A percentile compares a stretch with the other conserved stretches of the same genome.
Evolutionary conservation across 2,113 vertebrate genomes (phyloP).

Genomic region (Pluvialis apricaria): DNA sequence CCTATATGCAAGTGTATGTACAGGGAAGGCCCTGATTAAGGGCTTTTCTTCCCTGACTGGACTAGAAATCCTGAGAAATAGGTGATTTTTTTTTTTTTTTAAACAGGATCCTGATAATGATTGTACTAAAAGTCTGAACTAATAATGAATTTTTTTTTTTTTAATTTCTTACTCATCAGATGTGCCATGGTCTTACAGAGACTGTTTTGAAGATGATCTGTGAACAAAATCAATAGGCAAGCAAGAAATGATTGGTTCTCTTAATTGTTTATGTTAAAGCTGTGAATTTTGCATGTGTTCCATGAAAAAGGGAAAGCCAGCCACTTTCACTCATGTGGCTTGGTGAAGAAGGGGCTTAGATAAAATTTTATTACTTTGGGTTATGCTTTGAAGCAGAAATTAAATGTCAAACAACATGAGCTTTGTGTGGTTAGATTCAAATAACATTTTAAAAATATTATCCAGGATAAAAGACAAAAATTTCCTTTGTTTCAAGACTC

Average conservation of each 20-base stretch:
- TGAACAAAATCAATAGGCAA: neutral
- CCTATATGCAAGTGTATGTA: neutral
- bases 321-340: neutral
- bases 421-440: neutral
- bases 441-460: neutral
- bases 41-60: neutral
- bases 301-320: neutral
- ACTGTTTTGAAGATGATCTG: neutral
- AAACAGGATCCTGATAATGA: neutral
- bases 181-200: neutral
- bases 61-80: neutral
- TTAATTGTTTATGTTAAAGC: neutral
- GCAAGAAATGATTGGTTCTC: neutral
- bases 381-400: neutral
- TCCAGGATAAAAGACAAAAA: neutral
- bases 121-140: neutral
- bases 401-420: neutral
- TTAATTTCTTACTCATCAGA: neutral
- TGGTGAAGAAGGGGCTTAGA: neutral
- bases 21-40: neutral
- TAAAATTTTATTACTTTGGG: neutral
- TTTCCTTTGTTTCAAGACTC: neutral
- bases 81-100: neutral
- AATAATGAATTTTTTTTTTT: neutral
- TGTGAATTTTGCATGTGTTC: neutral